These are phyloP conservation scores for Peromyscus aztecus DNA, from an alignment of 2,797 vertebrate genomes.

Conservation along the genomic window DNA sequence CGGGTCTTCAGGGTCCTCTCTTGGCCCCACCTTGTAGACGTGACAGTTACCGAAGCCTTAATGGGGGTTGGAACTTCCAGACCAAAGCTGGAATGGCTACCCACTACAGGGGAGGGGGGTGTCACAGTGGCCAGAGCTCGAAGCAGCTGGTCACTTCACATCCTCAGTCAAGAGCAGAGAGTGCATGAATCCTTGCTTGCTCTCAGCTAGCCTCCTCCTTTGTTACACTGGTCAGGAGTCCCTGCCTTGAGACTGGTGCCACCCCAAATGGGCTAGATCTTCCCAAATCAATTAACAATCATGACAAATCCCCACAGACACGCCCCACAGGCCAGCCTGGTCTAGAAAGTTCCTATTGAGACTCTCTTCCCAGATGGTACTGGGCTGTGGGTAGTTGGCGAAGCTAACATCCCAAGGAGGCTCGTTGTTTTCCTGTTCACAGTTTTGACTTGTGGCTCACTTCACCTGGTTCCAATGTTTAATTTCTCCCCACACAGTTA, in stretches of 20 bases:
- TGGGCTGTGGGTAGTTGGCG: not conserved
- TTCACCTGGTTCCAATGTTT: conserved; percentile 22
- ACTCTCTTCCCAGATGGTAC: not conserved
- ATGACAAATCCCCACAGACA: not conserved
- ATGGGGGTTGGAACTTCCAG: no score
- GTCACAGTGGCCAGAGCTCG: not conserved
- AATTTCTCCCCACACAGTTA: not conserved
- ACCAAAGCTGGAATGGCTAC: no score
- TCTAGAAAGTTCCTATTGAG: not conserved
- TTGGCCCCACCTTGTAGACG: no score
- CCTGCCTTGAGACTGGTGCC: not conserved
- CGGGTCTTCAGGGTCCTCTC: no score
- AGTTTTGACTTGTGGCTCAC: not conserved
- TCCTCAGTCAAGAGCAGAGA: not conserved
- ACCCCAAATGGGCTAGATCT: not conserved
- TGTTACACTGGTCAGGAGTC: not conserved
- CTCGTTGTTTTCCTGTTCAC: conserved; percentile 21
- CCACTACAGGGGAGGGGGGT: not conserved
- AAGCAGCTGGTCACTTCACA: not conserved
- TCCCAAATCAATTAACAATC: not conserved
- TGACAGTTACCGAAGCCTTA: no score
- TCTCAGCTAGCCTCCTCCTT: not conserved
- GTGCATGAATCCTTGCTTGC: not conserved
- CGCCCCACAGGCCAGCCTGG: not conserved
- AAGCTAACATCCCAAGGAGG: not conserved